Conservation (phyloP, 30 jellyfish, hydroid and myxozoan genomes). For the Turritopsis rubra region DNA sequence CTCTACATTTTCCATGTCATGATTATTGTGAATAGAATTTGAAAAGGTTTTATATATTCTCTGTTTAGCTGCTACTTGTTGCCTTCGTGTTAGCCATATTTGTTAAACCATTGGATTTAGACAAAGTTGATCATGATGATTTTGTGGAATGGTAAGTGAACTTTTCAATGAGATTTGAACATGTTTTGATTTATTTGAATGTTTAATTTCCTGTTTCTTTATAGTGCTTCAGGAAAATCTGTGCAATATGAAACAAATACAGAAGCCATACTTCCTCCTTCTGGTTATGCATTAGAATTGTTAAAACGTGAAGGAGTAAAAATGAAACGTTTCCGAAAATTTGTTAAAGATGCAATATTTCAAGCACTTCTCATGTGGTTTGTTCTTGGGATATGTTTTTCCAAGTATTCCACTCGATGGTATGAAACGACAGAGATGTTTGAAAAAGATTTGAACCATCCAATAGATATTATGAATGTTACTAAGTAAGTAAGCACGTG, state of each 20-base stretch:
- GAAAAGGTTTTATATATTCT: background rate
- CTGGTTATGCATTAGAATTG: conserved; percentile 66
- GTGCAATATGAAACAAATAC: background rate
- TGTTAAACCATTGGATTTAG: conserved; percentile 68
- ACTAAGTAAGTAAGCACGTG: background rate
- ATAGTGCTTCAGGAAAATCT: conserved; percentile 19
- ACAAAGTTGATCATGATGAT: conserved; percentile 52
- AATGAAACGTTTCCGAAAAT: conserved; percentile 39
- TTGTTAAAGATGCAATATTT: conserved; percentile 29
- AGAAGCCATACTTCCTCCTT: conserved; percentile 29
- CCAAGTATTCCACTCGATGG: conserved; percentile 21
- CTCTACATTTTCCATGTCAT: too few species aligned
- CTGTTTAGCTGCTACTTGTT: conserved; percentile 53
- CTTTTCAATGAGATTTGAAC: background rate
- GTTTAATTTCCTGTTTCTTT: background rate
- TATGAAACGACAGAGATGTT: conserved; percentile 4
- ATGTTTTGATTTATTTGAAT: background rate
- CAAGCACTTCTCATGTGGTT: conserved; percentile 64
- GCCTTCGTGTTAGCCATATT: conserved; percentile 54
- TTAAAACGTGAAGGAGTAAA: conserved; percentile 68
- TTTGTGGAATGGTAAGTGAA: conserved; percentile 67
- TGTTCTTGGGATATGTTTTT: conserved; percentile 43
- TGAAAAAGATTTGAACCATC: conserved; percentile 12
- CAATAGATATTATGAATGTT: background rate
- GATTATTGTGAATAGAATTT: too few species aligned